Conservation (phyloP, 2,113 vertebrate species). For the Archocentrus centrarchus region DNA sequence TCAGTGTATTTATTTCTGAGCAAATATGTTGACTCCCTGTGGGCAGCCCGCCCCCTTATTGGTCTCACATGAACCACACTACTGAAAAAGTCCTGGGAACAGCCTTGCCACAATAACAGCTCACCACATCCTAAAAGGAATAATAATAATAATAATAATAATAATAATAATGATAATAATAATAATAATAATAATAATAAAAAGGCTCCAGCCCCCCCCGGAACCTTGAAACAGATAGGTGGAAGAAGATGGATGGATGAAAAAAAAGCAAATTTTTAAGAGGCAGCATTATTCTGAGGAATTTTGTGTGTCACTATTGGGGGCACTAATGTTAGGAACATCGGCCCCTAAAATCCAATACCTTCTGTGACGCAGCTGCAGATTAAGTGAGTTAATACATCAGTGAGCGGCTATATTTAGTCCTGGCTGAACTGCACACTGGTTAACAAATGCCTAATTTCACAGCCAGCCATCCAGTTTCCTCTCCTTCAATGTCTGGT, state of each 20-base stretch:
- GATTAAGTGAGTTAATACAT: background rate
- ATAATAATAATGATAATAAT: rapidly evolving
- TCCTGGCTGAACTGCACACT: background rate
- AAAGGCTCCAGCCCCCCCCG: rapidly evolving
- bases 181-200: rapidly evolving
- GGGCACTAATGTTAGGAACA: background rate
- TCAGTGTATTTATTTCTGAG: background rate
- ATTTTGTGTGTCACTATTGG: background rate
- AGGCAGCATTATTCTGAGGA: background rate
- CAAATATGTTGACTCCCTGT: background rate
- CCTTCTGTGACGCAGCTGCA: slow-evolving; percentile 11
- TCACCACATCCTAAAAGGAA: background rate
- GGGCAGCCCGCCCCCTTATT: background rate
- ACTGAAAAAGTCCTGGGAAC: background rate
- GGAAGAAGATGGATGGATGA: too few relatives aligned
- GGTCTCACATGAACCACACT: background rate
- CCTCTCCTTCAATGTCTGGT: background rate
- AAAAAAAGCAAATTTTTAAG: background rate
- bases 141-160: too few relatives aligned
- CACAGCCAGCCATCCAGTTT: background rate
- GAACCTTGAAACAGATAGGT: too few relatives aligned
- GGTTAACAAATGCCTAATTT: background rate
- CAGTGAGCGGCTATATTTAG: background rate
- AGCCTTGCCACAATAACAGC: background rate
- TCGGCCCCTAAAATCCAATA: background rate